Evolutionary conservation across 2,888 invertebrate species (phyloP).

Genomic region (Spatulosminthurus flaviceps): DNA sequence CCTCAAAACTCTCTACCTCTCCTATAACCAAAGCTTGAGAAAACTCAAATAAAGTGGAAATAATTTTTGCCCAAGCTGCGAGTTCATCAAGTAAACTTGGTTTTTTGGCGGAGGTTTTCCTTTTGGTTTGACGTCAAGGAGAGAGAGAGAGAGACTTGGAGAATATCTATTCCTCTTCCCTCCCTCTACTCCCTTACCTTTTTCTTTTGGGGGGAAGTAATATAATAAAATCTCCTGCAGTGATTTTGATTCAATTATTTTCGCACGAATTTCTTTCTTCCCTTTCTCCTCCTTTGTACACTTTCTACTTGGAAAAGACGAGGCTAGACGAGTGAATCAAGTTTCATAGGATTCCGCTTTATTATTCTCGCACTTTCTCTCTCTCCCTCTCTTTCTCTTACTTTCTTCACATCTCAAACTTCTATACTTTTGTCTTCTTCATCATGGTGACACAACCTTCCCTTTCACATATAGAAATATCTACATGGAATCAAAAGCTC

Average conservation of each 20-base stretch:
- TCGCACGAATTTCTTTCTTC: conserved; percentile 42
- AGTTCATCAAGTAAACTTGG: conserved; percentile 41
- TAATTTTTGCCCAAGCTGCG: conserved; percentile 39
- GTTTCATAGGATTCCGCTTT: conserved; percentile 2
- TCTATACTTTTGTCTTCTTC: conserved; percentile 3
- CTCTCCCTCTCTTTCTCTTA: too few relatives aligned
- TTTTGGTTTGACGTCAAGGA: too few relatives aligned
- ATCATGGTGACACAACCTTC: background rate
- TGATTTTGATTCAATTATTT: conserved; percentile 47
- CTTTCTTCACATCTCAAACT: background rate
- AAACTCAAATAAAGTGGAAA: conserved; percentile 43
- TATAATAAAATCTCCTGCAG: conserved; percentile 46
- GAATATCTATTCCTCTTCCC: conserved; percentile 9
- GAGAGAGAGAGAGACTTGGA: too few relatives aligned
- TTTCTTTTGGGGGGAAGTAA: conserved; percentile 31
- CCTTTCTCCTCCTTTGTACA: background rate
- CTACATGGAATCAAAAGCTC: background rate
- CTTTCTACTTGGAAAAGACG: background rate
- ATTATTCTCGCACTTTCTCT: conserved; percentile 13
- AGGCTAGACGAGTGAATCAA: background rate
- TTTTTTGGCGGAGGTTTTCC: background rate
- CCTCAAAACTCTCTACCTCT: background rate
- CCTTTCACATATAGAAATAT: too few relatives aligned
- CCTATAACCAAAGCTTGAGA: conserved; percentile 9
- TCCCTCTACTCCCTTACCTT: background rate